A percentile compares a stretch with the other conserved stretches of the same genome.
These are phyloP conservation scores for Myripristis jacobus DNA, from an alignment of 2,797 vertebrate species.

Conservation along the genomic window DNA sequence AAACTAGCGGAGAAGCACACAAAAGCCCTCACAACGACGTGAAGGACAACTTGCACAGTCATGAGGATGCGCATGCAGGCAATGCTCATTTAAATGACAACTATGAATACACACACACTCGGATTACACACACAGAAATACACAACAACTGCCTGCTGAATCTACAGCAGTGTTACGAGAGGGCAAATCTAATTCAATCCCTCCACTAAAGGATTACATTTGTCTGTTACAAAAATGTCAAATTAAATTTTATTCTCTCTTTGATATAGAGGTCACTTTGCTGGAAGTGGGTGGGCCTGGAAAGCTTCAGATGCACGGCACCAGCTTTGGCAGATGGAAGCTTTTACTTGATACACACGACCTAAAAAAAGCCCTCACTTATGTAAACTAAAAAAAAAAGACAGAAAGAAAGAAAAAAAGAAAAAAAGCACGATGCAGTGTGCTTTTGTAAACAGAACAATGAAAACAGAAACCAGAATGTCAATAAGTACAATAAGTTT, in stretches of 20 bases:
- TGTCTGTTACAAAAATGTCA: conserved; percentile 31
- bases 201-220: conserved; percentile 37
- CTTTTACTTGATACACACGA: not conserved
- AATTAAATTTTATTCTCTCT: conserved; percentile 41
- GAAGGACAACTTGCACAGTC: not conserved
- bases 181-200: conserved; percentile 34
- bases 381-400: no score
- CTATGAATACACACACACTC: not conserved
- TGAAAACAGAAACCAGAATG: not conserved
- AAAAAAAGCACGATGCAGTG: not conserved
- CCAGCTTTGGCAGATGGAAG: conserved; percentile 22
- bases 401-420: not conserved
- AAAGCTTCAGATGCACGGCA: conserved; percentile 20
- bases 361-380: not conserved
- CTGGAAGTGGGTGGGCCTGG: not conserved
- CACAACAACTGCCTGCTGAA: conserved; percentile 1
- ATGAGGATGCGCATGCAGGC: not conserved
- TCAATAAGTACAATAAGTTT: not conserved
- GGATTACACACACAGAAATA: not conserved
- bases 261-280: conserved; percentile 33
- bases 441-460: conserved; percentile 20
- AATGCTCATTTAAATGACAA: not conserved
- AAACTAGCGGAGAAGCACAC: conserved; percentile 1
- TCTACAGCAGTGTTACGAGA: conserved; percentile 15
- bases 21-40: not conserved